Evolutionary conservation across 2,113 vertebrate genomes (phyloP).

Genomic region (Protobothrops mucrosquamatus): DNA sequence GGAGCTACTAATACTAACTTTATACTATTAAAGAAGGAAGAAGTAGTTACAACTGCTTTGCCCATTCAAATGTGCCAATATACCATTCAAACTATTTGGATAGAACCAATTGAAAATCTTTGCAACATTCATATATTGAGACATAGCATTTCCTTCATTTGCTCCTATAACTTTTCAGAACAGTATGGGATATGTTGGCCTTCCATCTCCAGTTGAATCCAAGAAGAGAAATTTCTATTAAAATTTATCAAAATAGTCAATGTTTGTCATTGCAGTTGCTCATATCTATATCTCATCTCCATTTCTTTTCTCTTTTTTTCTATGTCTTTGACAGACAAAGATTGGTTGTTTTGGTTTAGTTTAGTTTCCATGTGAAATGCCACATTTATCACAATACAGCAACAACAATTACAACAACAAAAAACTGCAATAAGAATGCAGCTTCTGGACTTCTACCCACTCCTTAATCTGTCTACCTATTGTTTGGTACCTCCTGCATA

Average conservation of each 20-base stretch:
- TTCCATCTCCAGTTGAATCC: not conserved
- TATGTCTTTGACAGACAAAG: not conserved
- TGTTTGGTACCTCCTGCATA: no score
- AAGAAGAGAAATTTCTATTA: not conserved
- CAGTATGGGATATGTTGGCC: not conserved
- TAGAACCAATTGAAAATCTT: not conserved
- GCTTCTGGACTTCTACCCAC: not conserved
- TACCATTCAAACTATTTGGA: not conserved
- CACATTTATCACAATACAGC: not conserved
- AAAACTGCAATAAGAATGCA: not conserved
- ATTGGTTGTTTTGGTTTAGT: not conserved
- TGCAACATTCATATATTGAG: not conserved
- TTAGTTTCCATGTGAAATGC: not conserved
- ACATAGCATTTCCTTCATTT: not conserved
- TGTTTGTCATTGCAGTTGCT: not conserved
- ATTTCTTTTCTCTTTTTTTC: not conserved
- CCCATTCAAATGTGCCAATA: not conserved
- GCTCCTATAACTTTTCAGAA: not conserved
- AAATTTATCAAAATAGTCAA: not conserved
- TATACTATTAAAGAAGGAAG: not conserved
- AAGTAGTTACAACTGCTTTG: not conserved
- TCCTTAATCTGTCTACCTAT: not conserved
- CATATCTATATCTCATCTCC: not conserved
- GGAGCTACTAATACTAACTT: not conserved
- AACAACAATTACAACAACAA: not conserved